Conservation (phyloP, 2,888 invertebrate genomes). For the Portevinia maculata region DNA sequence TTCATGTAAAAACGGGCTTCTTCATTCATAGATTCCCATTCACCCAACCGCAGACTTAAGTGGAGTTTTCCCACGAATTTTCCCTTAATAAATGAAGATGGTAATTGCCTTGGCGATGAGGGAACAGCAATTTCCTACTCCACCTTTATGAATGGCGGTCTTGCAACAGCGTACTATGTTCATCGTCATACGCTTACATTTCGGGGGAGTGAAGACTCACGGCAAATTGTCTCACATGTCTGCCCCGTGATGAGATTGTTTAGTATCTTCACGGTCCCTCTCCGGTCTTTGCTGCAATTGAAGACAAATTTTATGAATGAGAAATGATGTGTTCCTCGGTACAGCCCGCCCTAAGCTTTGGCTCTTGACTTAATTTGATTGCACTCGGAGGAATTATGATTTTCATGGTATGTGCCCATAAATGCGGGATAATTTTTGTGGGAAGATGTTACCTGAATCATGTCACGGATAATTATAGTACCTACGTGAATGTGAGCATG, state of each 20-base stretch:
- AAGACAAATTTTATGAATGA: constrained; percentile 46
- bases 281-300: constrained; percentile 16
- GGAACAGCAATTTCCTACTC: constrained; percentile 13
- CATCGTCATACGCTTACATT: constrained; percentile 12
- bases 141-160: constrained; percentile 48
- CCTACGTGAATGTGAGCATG: too few species aligned
- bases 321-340: constrained; percentile 19
- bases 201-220: not conserved
- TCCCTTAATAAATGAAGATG: constrained; percentile 20
- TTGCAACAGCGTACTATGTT: constrained; percentile 2
- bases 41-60: constrained; percentile 42
- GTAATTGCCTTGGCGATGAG: constrained; percentile 19
- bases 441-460: constrained; percentile 47
- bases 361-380: constrained; percentile 20
- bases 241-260: constrained; percentile 32
- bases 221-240: constrained; percentile 45
- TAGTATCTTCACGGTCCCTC: constrained; percentile 24
- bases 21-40: constrained; percentile 58
- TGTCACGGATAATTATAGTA: constrained; percentile 9
- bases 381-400: constrained; percentile 35
- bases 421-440: constrained; percentile 3
- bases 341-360: not conserved
- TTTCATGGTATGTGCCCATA: constrained; percentile 42
- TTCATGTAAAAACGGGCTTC: not conserved
- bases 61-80: constrained; percentile 62